These are phyloP conservation scores for Prionace glauca DNA, from an alignment of 2,797 vertebrate genomes.

Conservation along the genomic window DNA sequence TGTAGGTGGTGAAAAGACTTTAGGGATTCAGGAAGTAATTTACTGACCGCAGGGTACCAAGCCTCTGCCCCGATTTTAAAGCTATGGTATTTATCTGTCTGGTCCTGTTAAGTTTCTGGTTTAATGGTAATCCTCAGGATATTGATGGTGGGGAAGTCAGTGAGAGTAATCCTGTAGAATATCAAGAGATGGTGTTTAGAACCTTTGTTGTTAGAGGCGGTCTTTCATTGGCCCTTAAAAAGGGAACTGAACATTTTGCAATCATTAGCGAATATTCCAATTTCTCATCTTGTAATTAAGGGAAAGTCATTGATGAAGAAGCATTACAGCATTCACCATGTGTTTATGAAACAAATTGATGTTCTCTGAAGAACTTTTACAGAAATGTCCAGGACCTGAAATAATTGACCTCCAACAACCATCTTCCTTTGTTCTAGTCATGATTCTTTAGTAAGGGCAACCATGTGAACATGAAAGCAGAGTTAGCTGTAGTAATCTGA, in stretches of 20 bases:
- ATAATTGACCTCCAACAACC: background rate
- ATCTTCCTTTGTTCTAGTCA: background rate
- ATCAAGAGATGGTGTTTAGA: background rate
- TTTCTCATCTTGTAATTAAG: background rate
- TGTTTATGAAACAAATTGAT: too few relatives aligned
- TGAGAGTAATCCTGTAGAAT: background rate
- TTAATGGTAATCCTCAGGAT: background rate
- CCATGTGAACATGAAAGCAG: too few relatives aligned
- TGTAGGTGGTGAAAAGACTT: background rate
- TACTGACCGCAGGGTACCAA: background rate
- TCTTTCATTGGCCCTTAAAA: background rate
- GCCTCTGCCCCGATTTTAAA: background rate
- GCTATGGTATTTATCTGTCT: background rate
- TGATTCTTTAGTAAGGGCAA: background rate
- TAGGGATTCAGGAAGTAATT: background rate
- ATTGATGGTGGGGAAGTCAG: too few relatives aligned
- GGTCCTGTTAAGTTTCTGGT: background rate
- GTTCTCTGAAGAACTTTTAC: background rate
- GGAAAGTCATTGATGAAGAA: background rate
- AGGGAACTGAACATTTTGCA: background rate
- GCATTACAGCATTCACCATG: background rate
- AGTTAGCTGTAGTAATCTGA: too few relatives aligned
- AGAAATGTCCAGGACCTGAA: too few relatives aligned
- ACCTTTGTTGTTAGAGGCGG: background rate
- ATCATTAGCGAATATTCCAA: background rate